Conservation (phyloP, 1,140 invertebrate species). For the Zaprionus lachaisei region DNA sequence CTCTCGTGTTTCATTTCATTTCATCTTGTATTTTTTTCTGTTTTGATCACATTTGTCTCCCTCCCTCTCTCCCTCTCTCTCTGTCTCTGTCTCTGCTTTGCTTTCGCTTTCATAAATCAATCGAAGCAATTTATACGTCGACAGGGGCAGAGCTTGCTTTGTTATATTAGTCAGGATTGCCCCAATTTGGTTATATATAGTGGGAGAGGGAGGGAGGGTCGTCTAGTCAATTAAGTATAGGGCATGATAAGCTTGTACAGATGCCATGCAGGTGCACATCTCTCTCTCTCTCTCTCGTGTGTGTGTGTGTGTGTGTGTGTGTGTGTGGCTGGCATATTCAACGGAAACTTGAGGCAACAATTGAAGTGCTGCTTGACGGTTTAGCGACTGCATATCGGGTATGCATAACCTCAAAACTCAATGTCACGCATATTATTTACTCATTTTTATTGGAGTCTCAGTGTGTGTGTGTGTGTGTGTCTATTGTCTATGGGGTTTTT, state of each 20-base stretch:
- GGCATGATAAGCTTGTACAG: conserved; percentile 9
- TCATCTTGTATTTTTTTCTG: conserved; percentile 20
- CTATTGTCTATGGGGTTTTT: conserved; percentile 47
- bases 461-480: conserved; percentile 23
- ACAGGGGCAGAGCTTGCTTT: conserved; percentile 21
- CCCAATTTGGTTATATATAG: conserved; percentile 17
- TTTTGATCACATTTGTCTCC: conserved; percentile 8
- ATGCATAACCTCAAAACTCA: conserved; percentile 77
- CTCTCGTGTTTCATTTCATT: conserved; percentile 2
- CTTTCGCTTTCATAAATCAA: conserved; percentile 29
- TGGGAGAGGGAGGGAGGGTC: not conserved
- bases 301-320: not conserved
- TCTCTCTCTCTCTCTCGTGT: not conserved
- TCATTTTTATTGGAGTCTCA: conserved; percentile 39
- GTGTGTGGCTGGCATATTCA: conserved; percentile 1
- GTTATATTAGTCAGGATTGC: conserved; percentile 16
- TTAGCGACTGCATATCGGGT: conserved; percentile 50
- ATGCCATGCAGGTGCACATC: conserved; percentile 2
- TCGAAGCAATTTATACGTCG: conserved; percentile 17
- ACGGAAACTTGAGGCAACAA: conserved; percentile 47
- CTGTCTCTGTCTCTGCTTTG: not conserved
- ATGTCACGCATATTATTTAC: conserved; percentile 80
- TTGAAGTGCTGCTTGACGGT: conserved; percentile 48
- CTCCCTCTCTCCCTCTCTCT: too few species aligned
- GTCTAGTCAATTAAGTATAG: conserved; percentile 18